These are phyloP conservation scores for Cephus rjabovi DNA, from an alignment of 2,888 invertebrate species.

Conservation along the genomic window DNA sequence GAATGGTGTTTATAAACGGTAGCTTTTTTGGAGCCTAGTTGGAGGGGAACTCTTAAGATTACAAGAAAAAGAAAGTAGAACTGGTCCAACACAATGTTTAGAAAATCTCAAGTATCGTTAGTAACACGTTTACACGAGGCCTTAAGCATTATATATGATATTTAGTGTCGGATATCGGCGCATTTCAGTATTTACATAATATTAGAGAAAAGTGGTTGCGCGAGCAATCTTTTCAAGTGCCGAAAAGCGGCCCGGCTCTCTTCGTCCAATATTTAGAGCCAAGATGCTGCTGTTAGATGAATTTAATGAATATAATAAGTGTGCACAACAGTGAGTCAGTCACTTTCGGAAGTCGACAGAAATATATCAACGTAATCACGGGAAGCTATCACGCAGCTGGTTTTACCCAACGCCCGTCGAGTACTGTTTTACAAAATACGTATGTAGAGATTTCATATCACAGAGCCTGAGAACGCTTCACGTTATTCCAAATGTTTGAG, in stretches of 20 bases:
- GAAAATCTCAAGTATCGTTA: neutral
- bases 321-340: neutral
- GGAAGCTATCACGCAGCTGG: slow-evolving; percentile 41
- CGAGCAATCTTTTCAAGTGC: neutral
- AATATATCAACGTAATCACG: slow-evolving; percentile 18
- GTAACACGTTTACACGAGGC: neutral
- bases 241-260: neutral
- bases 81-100: neutral
- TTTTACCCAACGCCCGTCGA: slow-evolving; percentile 35
- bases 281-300: neutral
- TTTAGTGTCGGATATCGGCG: neutral
- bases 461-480: neutral
- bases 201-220: neutral
- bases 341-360: neutral
- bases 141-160: neutral
- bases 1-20: neutral
- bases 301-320: neutral
- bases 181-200: slow-evolving; percentile 7
- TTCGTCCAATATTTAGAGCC: neutral
- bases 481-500: neutral
- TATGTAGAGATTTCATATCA: slow-evolving; percentile 15
- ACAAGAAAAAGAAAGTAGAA: neutral
- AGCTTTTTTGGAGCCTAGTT: neutral
- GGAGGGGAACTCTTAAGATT: neutral
- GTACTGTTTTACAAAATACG: slow-evolving; percentile 27